Base-by-base conservation (phyloP, 1,140 invertebrate genomes). In the Scaptomyza graminum region DNA sequence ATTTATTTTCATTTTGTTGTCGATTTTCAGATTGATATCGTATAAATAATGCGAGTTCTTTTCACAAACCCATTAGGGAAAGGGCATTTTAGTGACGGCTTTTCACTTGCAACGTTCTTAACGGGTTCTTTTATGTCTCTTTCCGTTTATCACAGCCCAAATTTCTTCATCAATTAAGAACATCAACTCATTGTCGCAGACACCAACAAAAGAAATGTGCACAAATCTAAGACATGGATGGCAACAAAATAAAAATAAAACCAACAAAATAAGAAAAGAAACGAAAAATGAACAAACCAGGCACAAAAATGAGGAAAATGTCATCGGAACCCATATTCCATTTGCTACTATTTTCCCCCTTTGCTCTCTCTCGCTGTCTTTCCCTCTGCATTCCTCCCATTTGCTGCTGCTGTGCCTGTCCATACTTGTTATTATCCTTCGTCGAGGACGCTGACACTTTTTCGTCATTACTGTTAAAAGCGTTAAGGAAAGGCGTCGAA, bases 381-480 rank as follows among this genome's bases (percentile, higher is more conserved):
- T 8, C 44, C 3, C 12, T 39, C 49, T 12, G 16, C 1, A 18
- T 18, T 34, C 3, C 47, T n/a, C 18, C 11, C 41, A 5, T 18
- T 18, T 5, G 56, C 44, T 57, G 41, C 55, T 12, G 39, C 60
- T 77, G 37, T 77, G 82, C 70, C 83, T 87, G 83, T 88, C 83
- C 83, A 87, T 87, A 83, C 83, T 83, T 88, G 83, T 88, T 87
- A 87, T 87, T 87, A 87, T 87, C 83, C 83, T 88, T 83, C 83
- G 75, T 83, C 78, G 81, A 90, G 85, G 85, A 90, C 72, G 85
- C 85, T 90, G 85, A 90, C 85, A 90, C 85, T 90, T 90, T 90
- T 90, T 90, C 85, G 85, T 90, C 85, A 90, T 90, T 90, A 90
- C 81, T 75, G 85, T 79, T 90, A 84, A 90, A 90, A 90, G 85